These are phyloP conservation scores for Ganaspis sp. DNA, from an alignment of 1,140 invertebrate genomes.

Conservation along the genomic window DNA sequence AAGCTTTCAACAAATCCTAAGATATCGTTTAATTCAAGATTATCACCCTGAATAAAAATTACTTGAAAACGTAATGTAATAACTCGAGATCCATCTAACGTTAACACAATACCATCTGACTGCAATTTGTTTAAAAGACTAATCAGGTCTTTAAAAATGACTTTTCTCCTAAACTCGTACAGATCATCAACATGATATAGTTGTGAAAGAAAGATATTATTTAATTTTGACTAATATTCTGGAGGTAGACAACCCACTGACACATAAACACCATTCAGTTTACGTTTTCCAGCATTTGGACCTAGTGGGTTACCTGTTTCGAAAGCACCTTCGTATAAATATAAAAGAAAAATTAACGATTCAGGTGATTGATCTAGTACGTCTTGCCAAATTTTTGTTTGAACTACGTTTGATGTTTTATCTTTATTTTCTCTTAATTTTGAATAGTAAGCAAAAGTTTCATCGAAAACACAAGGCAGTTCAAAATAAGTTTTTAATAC, in stretches of 20 bases:
- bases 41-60: slow-evolving; percentile 44
- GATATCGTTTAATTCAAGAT: slow-evolving; percentile 38
- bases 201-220: slow-evolving; percentile 49
- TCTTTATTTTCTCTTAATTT: not conserved
- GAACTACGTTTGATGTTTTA: slow-evolving; percentile 30
- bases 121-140: slow-evolving; percentile 33
- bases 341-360: slow-evolving; percentile 43
- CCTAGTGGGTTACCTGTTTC: slow-evolving; percentile 43
- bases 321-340: slow-evolving; percentile 50
- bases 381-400: slow-evolving; percentile 41
- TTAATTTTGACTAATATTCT: slow-evolving; percentile 41
- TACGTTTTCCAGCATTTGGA: slow-evolving; percentile 35
- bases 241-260: slow-evolving; percentile 46
- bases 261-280: slow-evolving; percentile 43
- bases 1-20: slow-evolving; percentile 45
- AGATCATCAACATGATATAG: slow-evolving; percentile 44
- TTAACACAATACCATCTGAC: slow-evolving; percentile 37
- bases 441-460: slow-evolving; percentile 29
- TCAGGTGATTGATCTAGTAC: slow-evolving; percentile 28
- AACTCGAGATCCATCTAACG: slow-evolving; percentile 14
- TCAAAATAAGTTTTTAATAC: slow-evolving; percentile 37
- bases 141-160: not conserved
- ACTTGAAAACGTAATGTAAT: slow-evolving; percentile 39
- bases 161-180: slow-evolving; percentile 33
- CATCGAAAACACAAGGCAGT: slow-evolving; percentile 31